A percentile compares a stretch with the other conserved stretches of the same genome.
Evolutionary conservation across 1,140 invertebrate genomes (phyloP).

Genomic region (Stegodyphus mimosarum): DNA sequence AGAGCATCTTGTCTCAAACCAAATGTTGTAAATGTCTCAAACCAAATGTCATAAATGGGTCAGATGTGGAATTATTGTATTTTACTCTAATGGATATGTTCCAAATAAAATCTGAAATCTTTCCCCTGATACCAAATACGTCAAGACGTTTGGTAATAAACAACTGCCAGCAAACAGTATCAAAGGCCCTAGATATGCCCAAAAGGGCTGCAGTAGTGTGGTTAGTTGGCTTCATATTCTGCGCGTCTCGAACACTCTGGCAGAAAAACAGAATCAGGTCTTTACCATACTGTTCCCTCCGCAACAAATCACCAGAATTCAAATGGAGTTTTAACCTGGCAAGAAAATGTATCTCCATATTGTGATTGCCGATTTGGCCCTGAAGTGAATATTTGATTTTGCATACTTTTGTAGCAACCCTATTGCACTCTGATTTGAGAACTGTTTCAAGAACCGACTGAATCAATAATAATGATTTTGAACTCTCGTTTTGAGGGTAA

Average conservation of each 20-base stretch:
- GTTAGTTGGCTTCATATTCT: neutral
- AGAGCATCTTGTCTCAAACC: neutral
- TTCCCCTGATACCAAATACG: neutral
- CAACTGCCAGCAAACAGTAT: neutral
- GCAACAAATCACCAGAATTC: neutral
- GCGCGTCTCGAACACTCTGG: slow-evolving; percentile 4
- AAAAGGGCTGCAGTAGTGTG: neutral
- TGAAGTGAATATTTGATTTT: too few species aligned
- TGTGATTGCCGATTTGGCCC: too few species aligned
- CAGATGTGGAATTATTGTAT: neutral
- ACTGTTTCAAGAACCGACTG: too few species aligned
- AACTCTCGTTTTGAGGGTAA: too few species aligned
- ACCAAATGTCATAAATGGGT: too few species aligned
- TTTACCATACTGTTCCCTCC: neutral
- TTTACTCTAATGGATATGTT: neutral
- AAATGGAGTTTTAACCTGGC: neutral
- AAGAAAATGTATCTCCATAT: neutral
- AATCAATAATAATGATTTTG: too few species aligned
- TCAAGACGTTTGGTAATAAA: neutral
- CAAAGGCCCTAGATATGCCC: neutral
- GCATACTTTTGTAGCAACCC: too few species aligned
- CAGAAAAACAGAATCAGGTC: slow-evolving; percentile 1
- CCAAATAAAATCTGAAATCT: too few species aligned
- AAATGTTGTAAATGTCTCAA: too few species aligned
- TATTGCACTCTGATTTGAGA: too few species aligned